phyloP scores from a whole-genome alignment of 2,888 invertebrate genomes.

The Agelastica alni region DNA sequence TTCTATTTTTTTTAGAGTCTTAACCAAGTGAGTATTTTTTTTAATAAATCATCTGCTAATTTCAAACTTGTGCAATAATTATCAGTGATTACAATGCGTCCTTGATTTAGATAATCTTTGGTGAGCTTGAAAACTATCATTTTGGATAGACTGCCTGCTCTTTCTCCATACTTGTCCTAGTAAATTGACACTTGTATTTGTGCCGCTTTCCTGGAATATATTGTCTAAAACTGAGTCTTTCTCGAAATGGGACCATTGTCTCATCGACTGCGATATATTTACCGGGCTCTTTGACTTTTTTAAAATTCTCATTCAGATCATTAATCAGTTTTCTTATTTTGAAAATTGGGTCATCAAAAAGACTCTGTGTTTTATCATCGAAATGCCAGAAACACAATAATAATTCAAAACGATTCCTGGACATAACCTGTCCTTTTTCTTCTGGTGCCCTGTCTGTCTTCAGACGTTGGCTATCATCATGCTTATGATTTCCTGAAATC shows the following conservation, averaged over 20 bases:
- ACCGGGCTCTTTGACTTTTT: neutral
- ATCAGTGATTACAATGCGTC: neutral
- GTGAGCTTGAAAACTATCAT: neutral
- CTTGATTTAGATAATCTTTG: neutral
- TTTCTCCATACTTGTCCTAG: neutral
- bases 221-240: neutral
- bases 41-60: neutral
- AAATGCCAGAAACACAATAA: neutral
- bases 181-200: neutral
- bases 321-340: neutral
- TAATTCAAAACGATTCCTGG: neutral
- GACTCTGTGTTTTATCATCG: neutral
- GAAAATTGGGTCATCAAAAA: neutral
- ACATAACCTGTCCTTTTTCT: too few relatives aligned
- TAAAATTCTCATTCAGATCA: neutral
- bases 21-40: neutral
- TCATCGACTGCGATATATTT: neutral
- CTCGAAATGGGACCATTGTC: neutral
- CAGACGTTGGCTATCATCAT: too few relatives aligned
- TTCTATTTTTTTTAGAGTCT: neutral
- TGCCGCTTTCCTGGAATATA: neutral
- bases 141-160: neutral
- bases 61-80: too few relatives aligned
- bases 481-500: too few relatives aligned
- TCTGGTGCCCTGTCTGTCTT: too few relatives aligned